phyloP scores from a whole-genome alignment of 2,888 invertebrate genomes.

The Acrobasis repandana region DNA sequence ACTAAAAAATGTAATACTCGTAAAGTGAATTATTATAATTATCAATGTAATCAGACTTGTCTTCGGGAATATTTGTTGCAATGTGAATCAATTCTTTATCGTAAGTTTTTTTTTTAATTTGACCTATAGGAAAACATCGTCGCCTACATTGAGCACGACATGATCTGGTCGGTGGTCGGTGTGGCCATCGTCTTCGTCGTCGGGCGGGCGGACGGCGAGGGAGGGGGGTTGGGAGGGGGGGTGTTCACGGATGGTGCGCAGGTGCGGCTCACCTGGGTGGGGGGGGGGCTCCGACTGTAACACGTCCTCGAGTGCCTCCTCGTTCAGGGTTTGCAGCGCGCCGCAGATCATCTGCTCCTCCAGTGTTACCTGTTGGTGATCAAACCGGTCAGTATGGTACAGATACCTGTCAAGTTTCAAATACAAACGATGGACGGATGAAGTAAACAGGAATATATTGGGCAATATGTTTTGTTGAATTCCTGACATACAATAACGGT shows the following conservation, averaged over 20 bases:
- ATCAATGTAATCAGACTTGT: too few relatives aligned
- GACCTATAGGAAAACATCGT: slow-evolving; percentile 36
- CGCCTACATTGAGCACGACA: slow-evolving; percentile 60
- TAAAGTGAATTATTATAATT: too few relatives aligned
- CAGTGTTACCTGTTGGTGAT: slow-evolving; percentile 88
- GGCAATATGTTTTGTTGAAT: too few relatives aligned
- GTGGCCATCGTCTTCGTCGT: slow-evolving; percentile 29
- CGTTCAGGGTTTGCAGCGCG: slow-evolving; percentile 94
- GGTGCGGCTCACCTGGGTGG: slow-evolving; percentile 78
- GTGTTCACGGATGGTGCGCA: slow-evolving; percentile 63
- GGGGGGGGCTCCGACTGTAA: slow-evolving; percentile 86
- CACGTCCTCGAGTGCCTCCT: slow-evolving; percentile 96
- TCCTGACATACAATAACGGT: too few relatives aligned
- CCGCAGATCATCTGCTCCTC: slow-evolving; percentile 98
- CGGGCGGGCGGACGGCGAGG: slow-evolving; percentile 33
- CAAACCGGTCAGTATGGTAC: neutral
- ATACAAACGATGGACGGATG: neutral
- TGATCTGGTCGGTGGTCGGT: slow-evolving; percentile 40
- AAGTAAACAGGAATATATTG: too few relatives aligned
- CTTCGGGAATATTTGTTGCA: neutral
- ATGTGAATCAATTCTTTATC: neutral
- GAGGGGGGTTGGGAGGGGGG: slow-evolving; percentile 38
- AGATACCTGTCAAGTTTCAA: neutral
- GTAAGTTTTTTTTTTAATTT: neutral
- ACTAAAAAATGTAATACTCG: too few relatives aligned